Evolutionary conservation across 2,113 vertebrate genomes (phyloP).

Genomic region (Thalassoma bifasciatum): DNA sequence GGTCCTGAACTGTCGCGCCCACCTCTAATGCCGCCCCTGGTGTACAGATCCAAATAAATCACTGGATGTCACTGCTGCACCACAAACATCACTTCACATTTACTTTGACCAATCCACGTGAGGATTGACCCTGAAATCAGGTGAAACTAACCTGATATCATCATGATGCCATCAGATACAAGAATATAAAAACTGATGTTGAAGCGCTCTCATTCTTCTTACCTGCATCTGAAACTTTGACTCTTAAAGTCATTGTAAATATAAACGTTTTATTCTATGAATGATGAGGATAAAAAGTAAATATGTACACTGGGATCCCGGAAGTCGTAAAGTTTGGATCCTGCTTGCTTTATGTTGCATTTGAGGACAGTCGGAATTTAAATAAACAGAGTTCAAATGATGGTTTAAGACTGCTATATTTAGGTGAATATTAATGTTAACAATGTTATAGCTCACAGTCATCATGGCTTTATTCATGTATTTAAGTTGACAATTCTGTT

Average conservation of each 20-base stretch:
- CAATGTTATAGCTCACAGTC: too few species aligned
- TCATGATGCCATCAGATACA: not conserved
- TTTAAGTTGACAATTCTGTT: too few species aligned
- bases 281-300: not conserved
- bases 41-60: too few species aligned
- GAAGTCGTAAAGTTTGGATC: slow-evolving; percentile 68
- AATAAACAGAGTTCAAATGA: too few species aligned
- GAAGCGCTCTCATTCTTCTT: not conserved
- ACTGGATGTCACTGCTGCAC: too few species aligned
- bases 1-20: too few species aligned
- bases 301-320: slow-evolving; percentile 67
- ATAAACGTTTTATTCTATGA: not conserved
- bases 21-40: too few species aligned
- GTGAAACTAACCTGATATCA: not conserved
- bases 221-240: not conserved
- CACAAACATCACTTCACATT: too few species aligned
- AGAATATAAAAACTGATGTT: not conserved
- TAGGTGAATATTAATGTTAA: too few species aligned
- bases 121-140: not conserved
- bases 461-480: too few species aligned
- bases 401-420: too few species aligned
- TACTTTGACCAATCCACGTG: too few species aligned
- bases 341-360: slow-evolving; percentile 55
- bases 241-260: not conserved
- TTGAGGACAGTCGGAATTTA: not conserved